phyloP scores from a whole-genome alignment of 1,140 invertebrate species.

The Leptopilina boulardi region DNA sequence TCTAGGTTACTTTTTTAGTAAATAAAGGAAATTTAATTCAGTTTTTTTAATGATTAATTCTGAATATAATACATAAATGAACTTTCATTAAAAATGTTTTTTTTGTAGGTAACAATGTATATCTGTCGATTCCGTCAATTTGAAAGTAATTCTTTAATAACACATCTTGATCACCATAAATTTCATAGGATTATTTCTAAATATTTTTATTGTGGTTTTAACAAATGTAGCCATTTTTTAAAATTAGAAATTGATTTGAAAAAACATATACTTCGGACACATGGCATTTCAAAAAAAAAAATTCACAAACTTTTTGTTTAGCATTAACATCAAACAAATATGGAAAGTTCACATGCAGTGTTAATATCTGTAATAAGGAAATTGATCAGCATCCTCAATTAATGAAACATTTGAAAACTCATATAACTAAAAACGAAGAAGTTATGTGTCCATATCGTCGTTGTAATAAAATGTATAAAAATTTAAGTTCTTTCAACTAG shows the following conservation, averaged over 20 bases:
- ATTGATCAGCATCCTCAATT: constrained; percentile 15
- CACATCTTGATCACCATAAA: neutral
- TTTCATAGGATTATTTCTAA: neutral
- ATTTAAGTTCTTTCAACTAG: neutral
- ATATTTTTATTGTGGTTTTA: neutral
- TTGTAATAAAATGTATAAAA: neutral
- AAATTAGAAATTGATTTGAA: neutral
- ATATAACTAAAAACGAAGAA: constrained; percentile 23
- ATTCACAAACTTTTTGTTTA: neutral
- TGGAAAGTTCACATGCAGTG: constrained; percentile 28
- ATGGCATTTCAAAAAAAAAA: neutral
- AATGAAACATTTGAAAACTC: constrained; percentile 40
- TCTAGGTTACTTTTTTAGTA: no score
- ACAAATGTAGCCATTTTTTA: neutral
- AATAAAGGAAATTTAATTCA: no score
- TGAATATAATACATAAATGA: no score
- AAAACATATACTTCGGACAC: neutral
- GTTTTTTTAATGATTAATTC: no score
- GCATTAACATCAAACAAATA: neutral
- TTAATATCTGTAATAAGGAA: constrained; percentile 35
- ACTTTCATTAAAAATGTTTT: no score
- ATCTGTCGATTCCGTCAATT: neutral
- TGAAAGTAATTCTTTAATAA: neutral
- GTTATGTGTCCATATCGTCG: constrained; percentile 33
- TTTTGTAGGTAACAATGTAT: neutral